These are phyloP conservation scores for Ditylenchus dipsaci DNA, from an alignment of 1,140 invertebrate genomes.

Conservation along the genomic window DNA sequence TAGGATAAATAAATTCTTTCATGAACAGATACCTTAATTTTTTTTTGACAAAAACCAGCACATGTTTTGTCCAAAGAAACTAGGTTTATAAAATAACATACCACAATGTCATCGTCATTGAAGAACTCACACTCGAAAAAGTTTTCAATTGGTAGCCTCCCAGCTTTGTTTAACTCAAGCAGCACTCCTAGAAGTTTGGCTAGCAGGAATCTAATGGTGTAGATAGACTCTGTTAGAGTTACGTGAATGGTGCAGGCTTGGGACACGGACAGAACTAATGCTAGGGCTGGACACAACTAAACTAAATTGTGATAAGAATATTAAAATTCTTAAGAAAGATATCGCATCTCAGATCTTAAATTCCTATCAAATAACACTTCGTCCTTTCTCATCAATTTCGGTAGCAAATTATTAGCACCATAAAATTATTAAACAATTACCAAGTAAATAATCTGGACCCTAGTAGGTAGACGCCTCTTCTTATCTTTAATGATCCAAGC, in stretches of 20 bases:
- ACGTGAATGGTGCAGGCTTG: conserved; percentile 49
- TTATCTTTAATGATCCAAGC: conserved; percentile 49
- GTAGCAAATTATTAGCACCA: neutral
- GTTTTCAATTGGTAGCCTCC: conserved; percentile 44
- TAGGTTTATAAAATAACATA: neutral
- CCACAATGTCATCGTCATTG: conserved; percentile 50
- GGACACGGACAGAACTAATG: conserved; percentile 39
- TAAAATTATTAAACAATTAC: conserved; percentile 18
- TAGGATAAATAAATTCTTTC: too few relatives aligned
- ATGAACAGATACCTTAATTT: too few relatives aligned
- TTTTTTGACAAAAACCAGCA: too few relatives aligned
- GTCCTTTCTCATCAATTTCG: too few relatives aligned
- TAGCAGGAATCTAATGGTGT: conserved; percentile 48
- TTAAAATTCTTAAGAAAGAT: too few relatives aligned
- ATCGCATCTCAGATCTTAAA: too few relatives aligned
- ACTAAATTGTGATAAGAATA: conserved; percentile 12
- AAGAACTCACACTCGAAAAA: conserved; percentile 53
- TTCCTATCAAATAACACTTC: too few relatives aligned
- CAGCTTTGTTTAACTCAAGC: conserved; percentile 39
- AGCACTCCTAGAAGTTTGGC: conserved; percentile 39
- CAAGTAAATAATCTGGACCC: conserved; percentile 49
- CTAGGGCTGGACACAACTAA: conserved; percentile 43
- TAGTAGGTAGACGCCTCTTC: conserved; percentile 17
- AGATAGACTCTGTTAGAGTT: conserved; percentile 41
- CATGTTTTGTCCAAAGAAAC: too few relatives aligned